These are phyloP conservation scores for Meloidogyne floridensis DNA, from an alignment of 1,140 invertebrate species.

Conservation along the genomic window DNA sequence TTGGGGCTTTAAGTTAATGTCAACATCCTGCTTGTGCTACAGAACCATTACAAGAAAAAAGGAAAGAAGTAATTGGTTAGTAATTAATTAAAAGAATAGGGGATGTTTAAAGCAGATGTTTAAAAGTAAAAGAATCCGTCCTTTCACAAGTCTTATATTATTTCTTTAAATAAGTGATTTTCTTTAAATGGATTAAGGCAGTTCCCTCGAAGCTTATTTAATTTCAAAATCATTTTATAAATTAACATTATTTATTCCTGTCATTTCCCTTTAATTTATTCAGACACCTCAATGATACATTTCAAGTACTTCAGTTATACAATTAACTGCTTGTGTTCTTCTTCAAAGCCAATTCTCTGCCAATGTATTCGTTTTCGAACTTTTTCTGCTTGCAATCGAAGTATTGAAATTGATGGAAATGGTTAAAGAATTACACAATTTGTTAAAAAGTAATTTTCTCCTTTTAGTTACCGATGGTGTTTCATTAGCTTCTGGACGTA, in stretches of 20 bases:
- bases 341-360: slow-evolving; percentile 48
- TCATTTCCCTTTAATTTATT: neutral
- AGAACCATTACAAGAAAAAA: slow-evolving; percentile 22
- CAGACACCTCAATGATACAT: slow-evolving; percentile 16
- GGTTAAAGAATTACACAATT: neutral
- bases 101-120: no score
- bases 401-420: slow-evolving; percentile 45
- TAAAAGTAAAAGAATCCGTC: no score
- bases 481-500: slow-evolving; percentile 51
- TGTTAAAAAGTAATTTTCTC: neutral
- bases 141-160: neutral
- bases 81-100: neutral
- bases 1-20: slow-evolving; percentile 53
- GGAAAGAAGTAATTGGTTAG: slow-evolving; percentile 45
- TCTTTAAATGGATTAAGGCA: no score
- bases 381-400: slow-evolving; percentile 59
- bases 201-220: no score
- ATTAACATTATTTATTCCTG: no score
- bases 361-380: slow-evolving; percentile 38
- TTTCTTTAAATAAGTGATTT: no score
- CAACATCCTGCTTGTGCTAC: slow-evolving; percentile 58
- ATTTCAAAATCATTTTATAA: no score
- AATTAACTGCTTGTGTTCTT: slow-evolving; percentile 54
- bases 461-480: slow-evolving; percentile 24
- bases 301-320: slow-evolving; percentile 30